Evolutionary conservation across 2,797 vertebrate species (phyloP).

Genomic region (Sebastes cheni): DNA sequence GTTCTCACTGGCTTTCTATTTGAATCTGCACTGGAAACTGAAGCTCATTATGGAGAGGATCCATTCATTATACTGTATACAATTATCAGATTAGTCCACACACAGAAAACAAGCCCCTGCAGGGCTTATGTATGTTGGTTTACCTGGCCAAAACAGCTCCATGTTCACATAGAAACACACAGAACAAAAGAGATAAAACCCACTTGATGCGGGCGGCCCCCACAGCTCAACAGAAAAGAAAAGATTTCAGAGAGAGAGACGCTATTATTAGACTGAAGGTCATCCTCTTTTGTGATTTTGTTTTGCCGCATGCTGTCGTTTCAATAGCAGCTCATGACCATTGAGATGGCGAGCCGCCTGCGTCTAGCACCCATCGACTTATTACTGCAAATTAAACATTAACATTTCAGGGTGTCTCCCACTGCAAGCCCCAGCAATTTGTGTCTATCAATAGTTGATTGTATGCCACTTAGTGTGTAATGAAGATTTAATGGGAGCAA

Average conservation of each 20-base stretch:
- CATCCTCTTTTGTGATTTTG: constrained; percentile 69
- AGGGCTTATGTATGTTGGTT: constrained; percentile 27
- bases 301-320: constrained; percentile 50
- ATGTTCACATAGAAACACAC: constrained; percentile 47
- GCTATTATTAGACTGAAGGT: constrained; percentile 74
- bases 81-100: constrained; percentile 41
- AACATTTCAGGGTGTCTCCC: constrained; percentile 79
- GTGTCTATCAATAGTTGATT: constrained; percentile 84
- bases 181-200: constrained; percentile 65
- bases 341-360: constrained; percentile 37
- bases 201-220: constrained; percentile 62
- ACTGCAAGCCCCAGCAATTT: constrained; percentile 81
- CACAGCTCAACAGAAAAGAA: constrained; percentile 43
- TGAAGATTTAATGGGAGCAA: constrained; percentile 85
- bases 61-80: constrained; percentile 36
- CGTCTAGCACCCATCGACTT: constrained; percentile 58
- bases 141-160: constrained; percentile 28
- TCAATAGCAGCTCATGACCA: constrained; percentile 63
- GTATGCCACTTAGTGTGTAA: constrained; percentile 85
- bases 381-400: constrained; percentile 83
- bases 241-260: constrained; percentile 41
- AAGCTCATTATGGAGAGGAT: constrained; percentile 17
- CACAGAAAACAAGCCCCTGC: constrained; percentile 34
- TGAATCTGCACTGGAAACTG: constrained; percentile 18
- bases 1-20: constrained; percentile 20